Percentiles rank a stretch among this genome's conserved stretches.
These are phyloP conservation scores for Zingel zingel DNA, from an alignment of 2,113 vertebrate species.

Conservation along the genomic window DNA sequence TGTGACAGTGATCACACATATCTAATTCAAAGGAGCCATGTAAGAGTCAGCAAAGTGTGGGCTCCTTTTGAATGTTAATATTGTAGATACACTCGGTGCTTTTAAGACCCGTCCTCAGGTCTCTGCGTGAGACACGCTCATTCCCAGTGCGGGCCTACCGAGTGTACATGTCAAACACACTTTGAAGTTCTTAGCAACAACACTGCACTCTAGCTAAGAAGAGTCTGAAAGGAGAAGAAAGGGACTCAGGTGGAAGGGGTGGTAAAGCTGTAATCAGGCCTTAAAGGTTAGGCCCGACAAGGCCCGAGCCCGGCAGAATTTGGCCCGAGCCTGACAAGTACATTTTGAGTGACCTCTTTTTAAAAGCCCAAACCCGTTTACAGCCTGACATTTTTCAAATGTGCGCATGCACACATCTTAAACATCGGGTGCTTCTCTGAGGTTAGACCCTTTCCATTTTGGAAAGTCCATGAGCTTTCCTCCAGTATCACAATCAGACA, in stretches of 20 bases:
- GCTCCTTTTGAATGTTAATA: slow-evolving; percentile 67
- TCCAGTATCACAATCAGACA: neutral
- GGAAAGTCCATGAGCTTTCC: neutral
- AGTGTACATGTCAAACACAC: slow-evolving; percentile 67
- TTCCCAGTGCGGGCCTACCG: slow-evolving; percentile 52
- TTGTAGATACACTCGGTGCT: slow-evolving; percentile 35
- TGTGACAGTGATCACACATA: slow-evolving; percentile 54
- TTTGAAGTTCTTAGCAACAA: slow-evolving; percentile 70
- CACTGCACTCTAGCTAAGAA: slow-evolving; percentile 37
- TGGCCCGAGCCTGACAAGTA: no score
- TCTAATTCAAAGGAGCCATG: slow-evolving; percentile 56
- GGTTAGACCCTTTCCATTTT: neutral
- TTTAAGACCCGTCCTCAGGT: slow-evolving; percentile 53
- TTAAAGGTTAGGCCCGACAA: no score
- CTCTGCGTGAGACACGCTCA: slow-evolving; percentile 50
- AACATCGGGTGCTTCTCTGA: neutral
- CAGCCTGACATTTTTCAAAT: no score
- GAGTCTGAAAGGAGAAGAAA: slow-evolving; percentile 12
- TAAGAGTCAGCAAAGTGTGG: slow-evolving; percentile 27
- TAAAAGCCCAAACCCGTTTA: no score
- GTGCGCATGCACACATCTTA: neutral
- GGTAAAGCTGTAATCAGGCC: no score
- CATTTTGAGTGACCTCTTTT: no score
- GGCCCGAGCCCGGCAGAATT: no score
- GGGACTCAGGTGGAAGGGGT: neutral